Evolutionary conservation across 2,113 vertebrate species (phyloP), one percentile per base, ranked within the genome.

Genomic region (Callipepla californica): DNA sequence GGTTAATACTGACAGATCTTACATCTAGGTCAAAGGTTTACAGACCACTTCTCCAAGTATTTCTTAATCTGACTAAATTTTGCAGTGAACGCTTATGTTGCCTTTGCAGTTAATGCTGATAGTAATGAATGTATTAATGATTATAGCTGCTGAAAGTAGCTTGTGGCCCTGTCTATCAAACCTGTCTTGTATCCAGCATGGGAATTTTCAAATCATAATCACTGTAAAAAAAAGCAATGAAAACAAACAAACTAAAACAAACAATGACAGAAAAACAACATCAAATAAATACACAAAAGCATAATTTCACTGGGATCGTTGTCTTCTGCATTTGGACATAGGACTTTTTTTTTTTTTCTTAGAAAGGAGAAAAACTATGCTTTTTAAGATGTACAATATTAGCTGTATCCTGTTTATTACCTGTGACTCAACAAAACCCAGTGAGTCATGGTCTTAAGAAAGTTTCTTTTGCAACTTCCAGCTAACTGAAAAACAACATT

Each of bases 391-490:
- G 15, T 61, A 68, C 57, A 77, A 65, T 72, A 70, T 57, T 8
- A 78, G 34, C 34, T 63, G 50, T 55, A 88, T 92, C 88, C 89
- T 96, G 88, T 93, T 95, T 80, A 68, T 48, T 45, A 96, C 80
- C 61, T 78, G 73, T 90, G 88, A 86, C 69, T 90, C 90, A 96
- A 51, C 30, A 66, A 87, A 25, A 36, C 28, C 22, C 25, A 34
- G 1, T 83, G 93, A 96, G 76, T 92, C 90, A 96, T 51, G 84
- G 61, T 13, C 79, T 61, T 70, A 62, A 66, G 63, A 78, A 93
- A 8, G 1, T 22, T 77, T 58, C 87, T 92, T 68, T 76, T 91
- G 72, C 85, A 96, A 94, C 57, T 88, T 80, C 44, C 47, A 95
- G 73, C 4, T 80, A 30, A 57, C 55, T 65, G 84, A 62, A 86